These are phyloP conservation scores for Sebastes matsubarae DNA, from an alignment of 2,797 vertebrate species.

Conservation along the genomic window DNA sequence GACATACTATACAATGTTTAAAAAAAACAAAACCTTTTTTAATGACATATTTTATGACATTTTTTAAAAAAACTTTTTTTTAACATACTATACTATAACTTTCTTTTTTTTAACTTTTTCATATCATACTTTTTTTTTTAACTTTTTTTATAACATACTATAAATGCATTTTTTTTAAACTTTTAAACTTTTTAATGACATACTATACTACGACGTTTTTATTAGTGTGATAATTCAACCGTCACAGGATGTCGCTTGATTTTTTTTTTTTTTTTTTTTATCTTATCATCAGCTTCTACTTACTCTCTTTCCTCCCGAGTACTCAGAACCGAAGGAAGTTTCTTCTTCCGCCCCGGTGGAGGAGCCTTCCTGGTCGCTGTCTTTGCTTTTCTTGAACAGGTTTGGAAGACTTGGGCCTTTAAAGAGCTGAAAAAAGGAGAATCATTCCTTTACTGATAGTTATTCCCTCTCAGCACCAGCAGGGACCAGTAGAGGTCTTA, in stretches of 20 bases:
- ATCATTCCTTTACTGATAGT: background rate
- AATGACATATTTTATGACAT: no score
- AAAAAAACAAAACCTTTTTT: fast-evolving
- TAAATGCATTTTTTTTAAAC: no score
- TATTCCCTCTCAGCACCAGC: background rate
- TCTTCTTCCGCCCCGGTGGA: constrained; percentile 80
- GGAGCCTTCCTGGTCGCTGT: constrained; percentile 66
- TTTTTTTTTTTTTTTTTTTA: background rate
- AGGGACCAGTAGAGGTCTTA: background rate
- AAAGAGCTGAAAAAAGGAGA: constrained; percentile 69
- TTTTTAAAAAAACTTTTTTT: background rate
- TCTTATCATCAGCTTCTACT: constrained; percentile 42
- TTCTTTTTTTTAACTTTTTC: background rate
- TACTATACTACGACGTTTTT: background rate
- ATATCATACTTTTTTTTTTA: no score
- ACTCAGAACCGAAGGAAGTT: constrained; percentile 58
- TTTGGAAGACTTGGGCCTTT: constrained; percentile 82
- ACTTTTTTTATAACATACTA: no score
- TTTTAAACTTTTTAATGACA: no score
- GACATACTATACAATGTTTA: no score
- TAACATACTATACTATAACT: background rate
- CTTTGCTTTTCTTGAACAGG: constrained; percentile 72
- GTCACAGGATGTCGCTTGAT: constrained; percentile 20
- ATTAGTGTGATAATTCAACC: background rate
- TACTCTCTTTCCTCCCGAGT: constrained; percentile 67